phyloP scores from a whole-genome alignment of 1,140 invertebrate genomes.

The Centruroides sculpturatus region DNA sequence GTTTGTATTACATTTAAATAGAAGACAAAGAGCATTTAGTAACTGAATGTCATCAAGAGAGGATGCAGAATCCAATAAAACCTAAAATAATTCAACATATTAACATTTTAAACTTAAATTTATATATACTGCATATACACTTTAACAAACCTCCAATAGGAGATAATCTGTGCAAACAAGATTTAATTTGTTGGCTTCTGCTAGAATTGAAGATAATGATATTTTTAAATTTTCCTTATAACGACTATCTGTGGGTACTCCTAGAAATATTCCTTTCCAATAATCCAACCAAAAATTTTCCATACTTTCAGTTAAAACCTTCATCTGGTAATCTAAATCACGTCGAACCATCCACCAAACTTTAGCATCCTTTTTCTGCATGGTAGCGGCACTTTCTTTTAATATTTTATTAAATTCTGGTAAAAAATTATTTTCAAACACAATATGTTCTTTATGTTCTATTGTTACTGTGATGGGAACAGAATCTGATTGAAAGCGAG shows the following conservation, averaged over 20 bases:
- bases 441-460: not conserved
- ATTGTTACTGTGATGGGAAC: not conserved
- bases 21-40: not conserved
- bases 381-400: slow-evolving; percentile 9
- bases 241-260: slow-evolving; percentile 33
- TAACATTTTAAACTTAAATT: too few relatives aligned
- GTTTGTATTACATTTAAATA: slow-evolving; percentile 5
- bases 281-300: slow-evolving; percentile 45
- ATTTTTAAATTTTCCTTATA: slow-evolving; percentile 30
- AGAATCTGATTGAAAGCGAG: not conserved
- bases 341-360: slow-evolving; percentile 15
- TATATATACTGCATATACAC: not conserved
- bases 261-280: slow-evolving; percentile 43
- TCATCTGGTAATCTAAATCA: slow-evolving; percentile 8
- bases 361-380: slow-evolving; percentile 10
- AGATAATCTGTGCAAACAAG: not conserved
- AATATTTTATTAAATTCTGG: slow-evolving; percentile 16
- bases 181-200: not conserved
- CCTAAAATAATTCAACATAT: not conserved
- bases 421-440: slow-evolving; percentile 8
- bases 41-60: slow-evolving; percentile 2
- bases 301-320: slow-evolving; percentile 37
- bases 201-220: not conserved
- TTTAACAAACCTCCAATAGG: not conserved
- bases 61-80: slow-evolving; percentile 4